Conservation (phyloP, 2,797 vertebrate genomes). For the Myotis findleyi region DNA sequence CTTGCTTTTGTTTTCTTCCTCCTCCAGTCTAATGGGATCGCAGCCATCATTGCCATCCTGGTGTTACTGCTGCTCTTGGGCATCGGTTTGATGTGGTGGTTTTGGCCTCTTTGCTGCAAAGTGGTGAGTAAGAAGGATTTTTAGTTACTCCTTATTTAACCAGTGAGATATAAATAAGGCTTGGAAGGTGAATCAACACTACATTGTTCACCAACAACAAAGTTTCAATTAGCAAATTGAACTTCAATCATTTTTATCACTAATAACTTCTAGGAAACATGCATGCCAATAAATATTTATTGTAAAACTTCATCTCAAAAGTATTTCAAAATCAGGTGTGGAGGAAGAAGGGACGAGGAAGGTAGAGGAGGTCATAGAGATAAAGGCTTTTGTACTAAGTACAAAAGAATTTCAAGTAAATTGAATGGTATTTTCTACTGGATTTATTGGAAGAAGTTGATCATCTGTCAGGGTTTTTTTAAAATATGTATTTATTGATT, state of each 20-base stretch:
- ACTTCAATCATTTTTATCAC: conserved; percentile 18
- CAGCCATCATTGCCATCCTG: conserved; percentile 92
- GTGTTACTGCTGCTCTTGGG: conserved; percentile 91
- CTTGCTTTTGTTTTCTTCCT: conserved; percentile 39
- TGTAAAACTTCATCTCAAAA: not conserved
- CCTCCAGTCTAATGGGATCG: conserved; percentile 90
- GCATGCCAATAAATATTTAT: not conserved
- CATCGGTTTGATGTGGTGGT: conserved; percentile 96
- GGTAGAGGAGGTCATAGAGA: not conserved
- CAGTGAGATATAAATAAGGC: not conserved
- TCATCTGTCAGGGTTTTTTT: not conserved
- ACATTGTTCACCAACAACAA: not conserved
- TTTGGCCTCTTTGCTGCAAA: conserved; percentile 98
- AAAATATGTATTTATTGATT: too few relatives aligned
- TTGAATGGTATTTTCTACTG: not conserved
- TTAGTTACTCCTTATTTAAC: not conserved
- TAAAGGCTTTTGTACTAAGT: not conserved
- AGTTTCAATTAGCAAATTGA: not conserved
- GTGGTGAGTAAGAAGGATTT: conserved; percentile 91
- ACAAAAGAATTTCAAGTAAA: not conserved
- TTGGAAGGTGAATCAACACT: not conserved
- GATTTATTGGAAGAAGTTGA: not conserved
- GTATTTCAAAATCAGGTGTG: not conserved
- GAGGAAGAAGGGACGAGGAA: not conserved
- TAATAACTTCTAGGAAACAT: not conserved